These are phyloP conservation scores for Doryteuthis pealeii DNA, from an alignment of 1,140 invertebrate genomes.

Conservation along the genomic window DNA sequence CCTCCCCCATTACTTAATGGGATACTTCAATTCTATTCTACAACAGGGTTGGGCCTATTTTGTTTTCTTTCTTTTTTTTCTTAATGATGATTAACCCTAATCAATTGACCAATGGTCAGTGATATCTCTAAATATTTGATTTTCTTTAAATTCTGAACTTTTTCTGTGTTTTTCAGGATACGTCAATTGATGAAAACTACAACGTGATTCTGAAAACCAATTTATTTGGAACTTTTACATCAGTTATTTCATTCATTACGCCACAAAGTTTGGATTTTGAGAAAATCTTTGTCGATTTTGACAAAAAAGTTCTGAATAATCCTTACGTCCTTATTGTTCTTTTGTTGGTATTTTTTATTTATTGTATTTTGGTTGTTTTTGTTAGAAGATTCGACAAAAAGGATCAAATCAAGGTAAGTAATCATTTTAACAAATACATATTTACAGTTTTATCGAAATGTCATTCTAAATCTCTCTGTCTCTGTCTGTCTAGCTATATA, in stretches of 20 bases:
- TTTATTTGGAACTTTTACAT: constrained; percentile 33
- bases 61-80: too few relatives aligned
- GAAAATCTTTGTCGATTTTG: constrained; percentile 35
- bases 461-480: too few relatives aligned
- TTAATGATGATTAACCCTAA: too few relatives aligned
- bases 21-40: too few relatives aligned
- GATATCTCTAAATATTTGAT: too few relatives aligned
- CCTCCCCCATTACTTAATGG: too few relatives aligned
- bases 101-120: too few relatives aligned
- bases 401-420: constrained; percentile 29
- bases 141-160: neutral
- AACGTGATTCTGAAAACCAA: constrained; percentile 30
- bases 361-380: constrained; percentile 17
- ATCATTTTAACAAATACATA: too few relatives aligned
- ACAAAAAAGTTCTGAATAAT: constrained; percentile 26
- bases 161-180: constrained; percentile 12
- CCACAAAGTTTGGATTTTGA: constrained; percentile 35
- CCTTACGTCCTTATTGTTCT: constrained; percentile 32
- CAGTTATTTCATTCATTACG: constrained; percentile 22
- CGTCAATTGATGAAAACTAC: neutral
- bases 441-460: too few relatives aligned
- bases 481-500: too few relatives aligned
- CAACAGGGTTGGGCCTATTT: too few relatives aligned
- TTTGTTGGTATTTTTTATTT: constrained; percentile 20
- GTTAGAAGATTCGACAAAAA: constrained; percentile 25